These are phyloP conservation scores for Theonella swinhoei DNA, from an alignment of 37 sponge, comb jelly and placozoan genomes.

Conservation along the genomic window DNA sequence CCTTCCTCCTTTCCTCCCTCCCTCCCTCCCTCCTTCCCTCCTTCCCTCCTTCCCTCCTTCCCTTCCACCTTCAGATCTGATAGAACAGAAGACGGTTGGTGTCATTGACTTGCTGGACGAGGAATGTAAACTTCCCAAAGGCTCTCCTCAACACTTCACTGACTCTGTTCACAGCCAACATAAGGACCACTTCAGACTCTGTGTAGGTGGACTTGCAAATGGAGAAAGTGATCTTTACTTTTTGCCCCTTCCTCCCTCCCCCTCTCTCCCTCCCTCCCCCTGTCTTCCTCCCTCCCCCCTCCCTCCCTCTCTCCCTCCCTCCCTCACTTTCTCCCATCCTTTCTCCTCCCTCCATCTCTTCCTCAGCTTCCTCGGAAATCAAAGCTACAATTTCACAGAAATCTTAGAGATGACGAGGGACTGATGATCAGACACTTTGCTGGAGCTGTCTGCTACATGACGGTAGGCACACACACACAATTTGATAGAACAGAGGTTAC, in stretches of 20 bases:
- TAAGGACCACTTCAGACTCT: constrained; percentile 85
- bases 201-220: constrained; percentile 43
- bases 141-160: constrained; percentile 79
- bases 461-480: constrained; percentile 39
- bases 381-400: constrained; percentile 68
- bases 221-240: background rate
- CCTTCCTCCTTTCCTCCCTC: background rate
- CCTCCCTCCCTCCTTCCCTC: background rate
- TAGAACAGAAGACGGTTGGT: constrained; percentile 68
- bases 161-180: constrained; percentile 72
- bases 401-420: constrained; percentile 88
- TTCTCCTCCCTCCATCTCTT: background rate
- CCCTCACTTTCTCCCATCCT: constrained; percentile 2
- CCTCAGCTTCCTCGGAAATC: constrained; percentile 81
- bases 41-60: background rate
- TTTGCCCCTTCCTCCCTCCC: background rate
- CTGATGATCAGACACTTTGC: constrained; percentile 95
- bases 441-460: constrained; percentile 97
- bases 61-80: constrained; percentile 60
- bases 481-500: background rate
- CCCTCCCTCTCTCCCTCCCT: constrained; percentile 16
- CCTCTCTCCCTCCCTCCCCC: constrained; percentile 1
- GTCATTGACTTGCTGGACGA: constrained; percentile 93
- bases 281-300: background rate
- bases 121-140: constrained; percentile 88